Base-by-base conservation (phyloP, 2,113 vertebrate genomes). In the Cheirogaleus medius region DNA sequence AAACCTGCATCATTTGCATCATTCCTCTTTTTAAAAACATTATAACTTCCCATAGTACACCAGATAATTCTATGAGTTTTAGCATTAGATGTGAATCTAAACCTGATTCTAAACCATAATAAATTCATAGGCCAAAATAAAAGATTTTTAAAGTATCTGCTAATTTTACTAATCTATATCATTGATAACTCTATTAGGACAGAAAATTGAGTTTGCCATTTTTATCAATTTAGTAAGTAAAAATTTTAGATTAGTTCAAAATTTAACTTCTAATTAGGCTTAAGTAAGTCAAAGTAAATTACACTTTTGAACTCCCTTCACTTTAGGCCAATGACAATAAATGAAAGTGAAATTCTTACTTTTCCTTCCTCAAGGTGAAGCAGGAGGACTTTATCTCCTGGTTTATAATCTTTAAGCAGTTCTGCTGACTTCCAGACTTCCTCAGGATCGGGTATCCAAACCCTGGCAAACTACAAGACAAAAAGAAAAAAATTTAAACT, bases 391-490 rank as follows among this genome's bases (percentile, higher is more conserved):
- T 98, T 97, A 86, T 99, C 99, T 87, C 99, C 99, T 96, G 99
- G 99, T 96, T 99, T 99, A 98, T 99, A 99, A 98, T 99, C 99
- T 98, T 99, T 99, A 18, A 98, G 99, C 77, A 99, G 99, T 97
- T 99, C 99, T 94, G 99, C 99, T 42, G 99, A 99, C 98, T 99
- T 99, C 99, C 99, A 99, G 20, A 99, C 99, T 58, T 99, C 99
- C 86, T 99, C 99, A 13, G 99, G 98, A 97, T 99, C 99, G 34
- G 99, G 99, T 97, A 99, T 99, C 99, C 99, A 99, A 95, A 99
- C 99, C 98, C 99, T 99, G 96, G 99, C 99, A 98, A 99, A 99
- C 99, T 99, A 98, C 63, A 98, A 97, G 42, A 97, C n/a, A 98
- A 97, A 76, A 96, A 74, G 18, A 93, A 90, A 29, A 8, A 93